phyloP scores from a whole-genome alignment of 1,140 invertebrate species.

The Drosophila pruinosa region DNA sequence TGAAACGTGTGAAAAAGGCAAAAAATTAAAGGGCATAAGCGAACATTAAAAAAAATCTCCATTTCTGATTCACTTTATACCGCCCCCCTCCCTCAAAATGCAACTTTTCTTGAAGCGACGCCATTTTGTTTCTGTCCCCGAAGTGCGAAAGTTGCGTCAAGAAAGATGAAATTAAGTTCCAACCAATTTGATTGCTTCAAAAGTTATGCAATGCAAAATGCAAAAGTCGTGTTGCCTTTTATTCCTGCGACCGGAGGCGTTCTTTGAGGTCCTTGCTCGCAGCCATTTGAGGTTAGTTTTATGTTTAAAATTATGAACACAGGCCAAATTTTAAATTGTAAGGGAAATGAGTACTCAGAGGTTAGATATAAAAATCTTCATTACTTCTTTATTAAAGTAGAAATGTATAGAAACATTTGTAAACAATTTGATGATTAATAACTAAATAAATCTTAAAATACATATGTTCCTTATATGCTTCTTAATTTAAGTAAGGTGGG shows the following conservation, averaged over 20 bases:
- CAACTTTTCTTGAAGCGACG: conserved; percentile 18
- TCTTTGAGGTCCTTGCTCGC: background rate
- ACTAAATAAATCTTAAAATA: no score
- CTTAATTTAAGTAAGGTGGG: no score
- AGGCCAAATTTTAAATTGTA: background rate
- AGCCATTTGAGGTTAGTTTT: conserved; percentile 4
- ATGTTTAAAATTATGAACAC: background rate
- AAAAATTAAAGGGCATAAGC: conserved; percentile 67
- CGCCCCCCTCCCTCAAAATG: background rate
- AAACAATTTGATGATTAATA: no score
- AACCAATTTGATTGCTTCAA: conserved; percentile 55
- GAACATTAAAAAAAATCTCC: conserved; percentile 48
- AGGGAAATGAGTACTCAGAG: background rate
- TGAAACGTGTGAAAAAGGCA: conserved; percentile 77
- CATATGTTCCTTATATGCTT: no score
- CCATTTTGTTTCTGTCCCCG: conserved; percentile 40
- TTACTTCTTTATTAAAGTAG: no score
- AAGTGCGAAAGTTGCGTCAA: conserved; percentile 20
- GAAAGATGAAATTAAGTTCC: conserved; percentile 19
- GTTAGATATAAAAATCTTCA: no score
- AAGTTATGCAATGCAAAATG: conserved; percentile 77
- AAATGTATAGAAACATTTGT: no score
- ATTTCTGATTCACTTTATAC: conserved; percentile 4
- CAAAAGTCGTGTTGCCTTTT: conserved; percentile 72
- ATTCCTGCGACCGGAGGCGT: conserved; percentile 1